Evolutionary conservation across 2,888 invertebrate genomes (phyloP), one percentile per base, ranked within the genome.

Genomic region (Callyntrura sp.): DNA sequence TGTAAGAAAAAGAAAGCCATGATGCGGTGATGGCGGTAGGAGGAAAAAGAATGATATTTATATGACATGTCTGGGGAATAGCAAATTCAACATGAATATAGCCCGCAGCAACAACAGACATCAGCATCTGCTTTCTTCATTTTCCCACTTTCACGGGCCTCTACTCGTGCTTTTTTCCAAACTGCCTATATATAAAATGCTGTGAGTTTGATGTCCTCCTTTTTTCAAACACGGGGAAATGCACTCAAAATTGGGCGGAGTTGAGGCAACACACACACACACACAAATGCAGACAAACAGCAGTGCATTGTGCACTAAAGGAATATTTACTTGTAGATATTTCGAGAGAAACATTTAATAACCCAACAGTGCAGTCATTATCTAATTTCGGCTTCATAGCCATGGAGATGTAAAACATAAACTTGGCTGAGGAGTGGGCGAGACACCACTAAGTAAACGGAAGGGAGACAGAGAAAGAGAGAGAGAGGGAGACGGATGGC

Each of bases 81-180:
- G 79, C 79, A 84, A 82, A 76, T 79, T 89, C 84, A 89, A 45
- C 85, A 73, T 62, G 76, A 76, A 76, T 85, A 85, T 85, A 85
- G 84, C 88, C 88, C 88, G 88, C 78, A 89, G 88, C 88, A 88
- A 62, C 65, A 84, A 68, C 88, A 89, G 78, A 84, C 78, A 84
- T 68, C 70, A 84, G 48, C 70, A 85, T 73, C 76, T 84, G 78
- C 88, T 88, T 88, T 84, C 78, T 73, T 84, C 62, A 83, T 83
- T 88, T 88, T 62, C 65, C 82, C 79, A 57, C 55, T 79, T 79
- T 79, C 35, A 23, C 73, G 28, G 35, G 55, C 35, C 57, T 35
- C n/a, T 57, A 57, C 55, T 20, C 60, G 11, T 35, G 0, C 73
- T 57, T 73, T 48, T 43, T 43, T 17, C 8, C 20, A 20, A 17